Evolutionary conservation across 2,888 invertebrate species (phyloP), one percentile per base, ranked within the genome.

Genomic region (Lapara coniferarum): DNA sequence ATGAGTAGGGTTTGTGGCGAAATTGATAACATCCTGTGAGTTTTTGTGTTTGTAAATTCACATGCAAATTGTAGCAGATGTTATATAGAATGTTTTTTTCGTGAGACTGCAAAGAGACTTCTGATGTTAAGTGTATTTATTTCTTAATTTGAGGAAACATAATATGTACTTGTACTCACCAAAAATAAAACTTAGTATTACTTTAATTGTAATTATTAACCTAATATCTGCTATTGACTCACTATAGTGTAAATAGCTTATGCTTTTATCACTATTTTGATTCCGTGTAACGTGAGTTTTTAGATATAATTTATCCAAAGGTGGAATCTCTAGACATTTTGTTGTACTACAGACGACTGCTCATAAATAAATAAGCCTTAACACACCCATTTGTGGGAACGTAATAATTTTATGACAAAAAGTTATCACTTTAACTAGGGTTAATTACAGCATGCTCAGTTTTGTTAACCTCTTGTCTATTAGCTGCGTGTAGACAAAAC

Each of bases 21-120:
- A 80, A 76, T 81, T 76, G 71, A 51, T 66, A 73, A 75, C 74
- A 75, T 74, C 71, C 71, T 69, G 68, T 68, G 72, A 70, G 74
- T 78, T 72, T 56, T 52, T 71, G 72, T 76, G 75, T 73, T 77
- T 75, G 73, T 46, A 16, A 44, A 19, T 19, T 46, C 13, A 19
- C 55, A 55, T 19, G 19, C 12, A 55, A 55, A 13, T 52, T 52
- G 13, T 52, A 52, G n/a, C 52, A 52, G n/a, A n/a, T 55, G 53
- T 19, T 55, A 16, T 55, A 10, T 37, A 37, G 8, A 37, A 37
- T 8, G 7, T 37, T 37, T 37, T 37, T 37, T 37, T 37, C 37
- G 37, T 37, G 25, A 37, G 37, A 37, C 37, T 7, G 37, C 37
- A 37, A 37, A 37, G 1, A 37, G 37, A 37, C 37, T 37, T 4